Evolutionary conservation across 2,888 invertebrate genomes (phyloP).

Genomic region (Eupsilia transversa): DNA sequence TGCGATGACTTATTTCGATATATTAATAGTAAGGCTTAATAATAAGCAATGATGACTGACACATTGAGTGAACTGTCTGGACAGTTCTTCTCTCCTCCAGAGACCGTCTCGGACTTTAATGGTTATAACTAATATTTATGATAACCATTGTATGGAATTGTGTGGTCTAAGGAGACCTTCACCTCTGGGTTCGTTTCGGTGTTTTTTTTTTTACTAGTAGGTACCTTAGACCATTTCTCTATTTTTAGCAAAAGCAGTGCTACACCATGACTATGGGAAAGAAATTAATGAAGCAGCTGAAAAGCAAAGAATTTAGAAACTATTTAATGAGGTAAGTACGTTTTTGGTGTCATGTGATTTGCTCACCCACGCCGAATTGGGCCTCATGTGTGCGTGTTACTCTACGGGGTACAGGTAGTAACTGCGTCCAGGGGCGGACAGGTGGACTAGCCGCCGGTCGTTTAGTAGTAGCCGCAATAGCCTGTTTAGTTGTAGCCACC

Average conservation of each 20-base stretch:
- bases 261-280: slow-evolving; percentile 73
- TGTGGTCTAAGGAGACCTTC: not conserved
- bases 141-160: no score
- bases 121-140: not conserved
- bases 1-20: no score
- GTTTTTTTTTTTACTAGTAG: not conserved
- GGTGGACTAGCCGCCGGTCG: no score
- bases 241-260: slow-evolving; percentile 78
- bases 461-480: not conserved
- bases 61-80: not conserved
- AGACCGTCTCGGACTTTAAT: not conserved
- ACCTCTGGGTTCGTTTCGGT: not conserved
- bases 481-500: no score
- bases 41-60: no score
- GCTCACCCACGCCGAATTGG: not conserved
- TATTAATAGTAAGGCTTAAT: no score
- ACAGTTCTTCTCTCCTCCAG: not conserved
- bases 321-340: slow-evolving; percentile 94
- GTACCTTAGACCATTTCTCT: not conserved
- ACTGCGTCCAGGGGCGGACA: no score
- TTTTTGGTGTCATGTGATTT: slow-evolving; percentile 1
- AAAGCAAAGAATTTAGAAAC: slow-evolving; percentile 95
- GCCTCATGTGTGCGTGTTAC: not conserved
- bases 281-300: slow-evolving; percentile 90
- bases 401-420: not conserved